A percentile compares a stretch with the other conserved stretches of the same genome.
These are phyloP conservation scores for Perdix hodgsoniae DNA, from an alignment of 2,797 vertebrate genomes.

Conservation along the genomic window DNA sequence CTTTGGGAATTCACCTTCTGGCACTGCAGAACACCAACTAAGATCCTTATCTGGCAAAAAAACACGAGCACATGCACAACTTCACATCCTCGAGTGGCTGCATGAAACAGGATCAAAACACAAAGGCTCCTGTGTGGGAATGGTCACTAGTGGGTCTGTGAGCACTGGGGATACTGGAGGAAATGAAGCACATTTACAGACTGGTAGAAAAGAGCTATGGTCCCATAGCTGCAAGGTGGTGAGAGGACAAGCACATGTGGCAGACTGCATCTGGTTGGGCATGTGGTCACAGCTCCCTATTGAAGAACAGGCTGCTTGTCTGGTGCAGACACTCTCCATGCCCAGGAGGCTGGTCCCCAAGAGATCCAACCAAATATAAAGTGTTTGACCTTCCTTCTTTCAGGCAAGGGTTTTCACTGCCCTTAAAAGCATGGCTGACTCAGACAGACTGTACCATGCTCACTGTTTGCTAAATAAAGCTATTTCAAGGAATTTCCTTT, in stretches of 20 bases:
- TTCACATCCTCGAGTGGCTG: rapidly evolving
- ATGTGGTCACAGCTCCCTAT: rapidly evolving
- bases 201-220: not conserved
- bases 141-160: not conserved
- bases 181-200: not conserved
- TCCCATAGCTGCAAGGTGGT: not conserved
- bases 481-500: not conserved
- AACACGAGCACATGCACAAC: not conserved
- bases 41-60: not conserved
- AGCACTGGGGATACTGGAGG: not conserved
- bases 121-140: not conserved
- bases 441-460: not conserved
- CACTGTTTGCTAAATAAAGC: not conserved
- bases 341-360: not conserved
- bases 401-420: not conserved
- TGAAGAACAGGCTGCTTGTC: not conserved
- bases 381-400: not conserved
- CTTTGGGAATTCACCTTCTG: not conserved
- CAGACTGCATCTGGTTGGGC: not conserved
- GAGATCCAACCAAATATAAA: not conserved
- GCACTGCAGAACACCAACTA: not conserved
- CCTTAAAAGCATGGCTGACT: not conserved
- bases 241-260: not conserved
- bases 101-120: not conserved
- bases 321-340: not conserved